Base-by-base conservation (phyloP, 1,140 invertebrate species). In the Oscheius sp. region DNA sequence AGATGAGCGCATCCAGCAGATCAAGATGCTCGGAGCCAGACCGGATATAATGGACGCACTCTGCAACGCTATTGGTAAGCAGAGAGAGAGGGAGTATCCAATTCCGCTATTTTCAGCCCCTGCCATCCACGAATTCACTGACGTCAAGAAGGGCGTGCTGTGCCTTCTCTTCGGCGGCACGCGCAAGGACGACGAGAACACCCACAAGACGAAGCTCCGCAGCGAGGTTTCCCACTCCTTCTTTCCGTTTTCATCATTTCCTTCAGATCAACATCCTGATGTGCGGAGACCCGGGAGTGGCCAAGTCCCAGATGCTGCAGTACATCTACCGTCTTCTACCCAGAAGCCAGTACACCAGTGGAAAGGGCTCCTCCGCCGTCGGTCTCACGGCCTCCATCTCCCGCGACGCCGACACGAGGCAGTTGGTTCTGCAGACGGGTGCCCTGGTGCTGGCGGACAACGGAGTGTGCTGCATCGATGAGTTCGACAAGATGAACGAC, bases 401-500 rank as follows among this genome's bases (percentile, higher is more conserved):
- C 35, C 95, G 94, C 86, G 97, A 99, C 87, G 93, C 95, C 0
- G 96, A 99, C 85, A 97, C 94, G 0, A 87, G 91, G 18, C 76
- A 76, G 20, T 70, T 83, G 45, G 78, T 80, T 75, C 78, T 84
- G 87, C 88, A 66, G 84, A 91, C 91, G 1, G 96, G 96, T 20
- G 95, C 97, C 1, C 86, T 99, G 59, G 96, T 99, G 0, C 85
- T 99, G 46, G 94, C 94, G 63, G 97, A 99, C 85, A 99, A 98
- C 86, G 97, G 97, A 38, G 92, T 99, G 67, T 99, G 97, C 86
- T 99, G 96, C 81, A 99, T 99, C 81, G 97, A 99, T 86, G 97
- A 99, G 85, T 99, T 99, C 85, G 96, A 99, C 86, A 99, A 99
- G 87, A 99, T 99, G 97, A 94, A 91, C 84, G 96, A 99, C 79